Conservation (phyloP, 2,113 vertebrate genomes). For the Barbus barbus region DNA sequence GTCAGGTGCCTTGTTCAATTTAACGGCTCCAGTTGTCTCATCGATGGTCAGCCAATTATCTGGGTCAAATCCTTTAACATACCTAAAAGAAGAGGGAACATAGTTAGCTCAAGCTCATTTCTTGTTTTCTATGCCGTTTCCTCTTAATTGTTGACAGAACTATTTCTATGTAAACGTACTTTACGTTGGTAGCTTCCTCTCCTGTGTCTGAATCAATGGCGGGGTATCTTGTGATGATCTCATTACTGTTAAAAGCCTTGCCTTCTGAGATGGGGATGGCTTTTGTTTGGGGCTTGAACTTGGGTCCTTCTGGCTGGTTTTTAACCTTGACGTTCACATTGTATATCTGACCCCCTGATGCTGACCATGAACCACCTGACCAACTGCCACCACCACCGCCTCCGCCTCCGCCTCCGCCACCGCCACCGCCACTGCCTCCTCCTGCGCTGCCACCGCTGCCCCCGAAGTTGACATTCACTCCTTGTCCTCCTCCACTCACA, state of each 20-base stretch:
- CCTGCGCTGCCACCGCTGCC: background rate
- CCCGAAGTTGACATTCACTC: accelerated
- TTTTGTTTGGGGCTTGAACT: constrained; percentile 77
- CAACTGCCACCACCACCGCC: background rate
- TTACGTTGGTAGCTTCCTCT: constrained; percentile 78
- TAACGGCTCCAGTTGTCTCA: constrained; percentile 81
- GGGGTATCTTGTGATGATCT: constrained; percentile 73
- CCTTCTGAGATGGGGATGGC: constrained; percentile 73
- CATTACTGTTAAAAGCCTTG: constrained; percentile 51
- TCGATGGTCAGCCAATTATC: constrained; percentile 85
- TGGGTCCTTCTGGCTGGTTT: constrained; percentile 82
- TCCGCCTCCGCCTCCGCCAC: accelerated
- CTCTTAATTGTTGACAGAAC: background rate
- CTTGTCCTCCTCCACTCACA: background rate
- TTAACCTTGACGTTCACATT: constrained; percentile 77
- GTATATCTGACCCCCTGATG: constrained; percentile 59
- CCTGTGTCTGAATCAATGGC: constrained; percentile 85
- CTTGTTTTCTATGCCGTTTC: background rate
- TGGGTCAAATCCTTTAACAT: constrained; percentile 76
- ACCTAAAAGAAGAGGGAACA: too few relatives aligned
- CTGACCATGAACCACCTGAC: background rate
- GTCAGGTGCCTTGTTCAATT: constrained; percentile 80
- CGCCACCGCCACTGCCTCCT: accelerated
- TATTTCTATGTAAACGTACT: constrained; percentile 66
- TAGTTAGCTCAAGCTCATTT: too few relatives aligned